Conservation (phyloP, 2,113 vertebrate genomes). For the Actenoides lindsayi region DNA sequence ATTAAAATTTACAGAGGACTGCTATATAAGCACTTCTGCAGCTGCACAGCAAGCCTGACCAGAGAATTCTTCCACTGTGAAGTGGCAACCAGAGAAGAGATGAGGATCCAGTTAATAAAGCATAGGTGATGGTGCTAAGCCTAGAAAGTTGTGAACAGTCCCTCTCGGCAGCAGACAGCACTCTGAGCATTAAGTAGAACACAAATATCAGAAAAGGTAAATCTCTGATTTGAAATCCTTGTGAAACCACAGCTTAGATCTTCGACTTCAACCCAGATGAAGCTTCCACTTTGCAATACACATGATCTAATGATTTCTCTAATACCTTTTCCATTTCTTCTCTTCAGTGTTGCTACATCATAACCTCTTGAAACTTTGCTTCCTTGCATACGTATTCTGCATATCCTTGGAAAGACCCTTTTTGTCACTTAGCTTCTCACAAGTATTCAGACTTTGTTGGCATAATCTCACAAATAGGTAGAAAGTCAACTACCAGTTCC, state of each 20-base stretch:
- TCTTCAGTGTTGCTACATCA: background rate
- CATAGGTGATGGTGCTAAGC: background rate
- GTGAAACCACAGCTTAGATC: background rate
- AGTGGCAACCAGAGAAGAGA: background rate
- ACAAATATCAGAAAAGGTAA: background rate
- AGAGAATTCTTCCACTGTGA: background rate
- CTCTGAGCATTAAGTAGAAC: background rate
- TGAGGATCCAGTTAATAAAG: background rate
- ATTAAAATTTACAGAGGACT: background rate
- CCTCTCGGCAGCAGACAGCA: background rate
- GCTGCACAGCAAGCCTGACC: background rate
- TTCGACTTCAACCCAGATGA: background rate
- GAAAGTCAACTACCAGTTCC: background rate
- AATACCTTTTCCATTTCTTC: background rate
- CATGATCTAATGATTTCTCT: background rate
- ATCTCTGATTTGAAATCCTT: background rate
- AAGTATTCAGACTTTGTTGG: background rate
- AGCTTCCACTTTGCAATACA: background rate
- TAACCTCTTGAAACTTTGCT: background rate
- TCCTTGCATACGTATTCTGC: background rate
- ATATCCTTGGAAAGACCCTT: background rate
- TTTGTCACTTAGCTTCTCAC: background rate
- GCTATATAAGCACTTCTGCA: conserved; percentile 24
- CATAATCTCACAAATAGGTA: background rate
- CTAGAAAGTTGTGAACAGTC: background rate